These are phyloP conservation scores for Aurelia aurita DNA, from an alignment of 30 jellyfish, hydroid and myxozoan genomes.

Conservation along the genomic window DNA sequence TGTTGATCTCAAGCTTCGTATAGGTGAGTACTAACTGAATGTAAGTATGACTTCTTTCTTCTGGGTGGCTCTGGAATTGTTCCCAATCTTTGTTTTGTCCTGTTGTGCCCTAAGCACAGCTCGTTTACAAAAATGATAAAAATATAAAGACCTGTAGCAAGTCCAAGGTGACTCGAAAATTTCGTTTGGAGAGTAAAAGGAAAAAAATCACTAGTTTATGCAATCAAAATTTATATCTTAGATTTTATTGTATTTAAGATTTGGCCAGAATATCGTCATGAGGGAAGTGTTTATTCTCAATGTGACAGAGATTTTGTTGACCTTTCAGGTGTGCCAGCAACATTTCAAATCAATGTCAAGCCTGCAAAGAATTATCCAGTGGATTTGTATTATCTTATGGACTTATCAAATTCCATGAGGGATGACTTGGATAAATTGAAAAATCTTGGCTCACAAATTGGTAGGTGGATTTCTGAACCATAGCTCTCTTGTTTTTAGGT, in stretches of 20 bases:
- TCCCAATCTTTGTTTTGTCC: background rate
- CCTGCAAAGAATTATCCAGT: slow-evolving; percentile 96
- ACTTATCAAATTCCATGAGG: slow-evolving; percentile 94
- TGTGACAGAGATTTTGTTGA: background rate
- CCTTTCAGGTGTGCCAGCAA: slow-evolving; percentile 75
- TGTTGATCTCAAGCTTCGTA: slow-evolving; percentile 75
- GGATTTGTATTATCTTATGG: slow-evolving; percentile 95
- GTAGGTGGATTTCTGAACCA: slow-evolving; percentile 19
- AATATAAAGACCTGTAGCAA: no score
- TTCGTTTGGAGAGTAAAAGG: no score
- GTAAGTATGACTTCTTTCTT: background rate
- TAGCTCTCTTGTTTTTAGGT: no score
- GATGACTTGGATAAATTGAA: slow-evolving; percentile 86
- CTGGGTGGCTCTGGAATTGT: background rate
- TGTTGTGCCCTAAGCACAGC: no score
- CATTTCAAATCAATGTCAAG: slow-evolving; percentile 66
- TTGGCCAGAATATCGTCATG: no score
- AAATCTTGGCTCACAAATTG: slow-evolving; percentile 81
- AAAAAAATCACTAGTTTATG: no score
- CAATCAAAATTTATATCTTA: no score
- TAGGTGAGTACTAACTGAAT: slow-evolving; percentile 56
- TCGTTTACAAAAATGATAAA: no score
- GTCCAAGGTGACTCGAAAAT: no score
- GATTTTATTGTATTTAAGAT: no score
- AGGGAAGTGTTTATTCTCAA: no score